Evolutionary conservation across 1,140 invertebrate species (phyloP).

Genomic region (Drosophila orena): DNA sequence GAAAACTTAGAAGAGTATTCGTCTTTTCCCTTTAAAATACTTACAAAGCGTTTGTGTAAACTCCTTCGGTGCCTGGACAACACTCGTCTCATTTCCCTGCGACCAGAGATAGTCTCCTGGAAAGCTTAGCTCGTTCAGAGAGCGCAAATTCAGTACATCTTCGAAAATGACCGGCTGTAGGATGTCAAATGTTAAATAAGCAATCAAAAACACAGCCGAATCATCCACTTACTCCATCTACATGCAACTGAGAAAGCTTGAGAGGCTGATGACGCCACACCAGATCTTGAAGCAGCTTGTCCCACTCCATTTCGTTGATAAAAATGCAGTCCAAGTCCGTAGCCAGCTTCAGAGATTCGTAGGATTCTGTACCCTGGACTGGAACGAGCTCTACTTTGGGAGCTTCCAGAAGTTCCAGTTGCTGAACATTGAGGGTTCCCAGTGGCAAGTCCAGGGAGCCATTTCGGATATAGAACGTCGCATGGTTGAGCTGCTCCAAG

Average conservation of each 20-base stretch:
- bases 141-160: constrained; percentile 60
- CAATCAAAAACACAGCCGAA: neutral
- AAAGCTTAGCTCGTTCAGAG: constrained; percentile 85
- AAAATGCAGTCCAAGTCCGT: constrained; percentile 58
- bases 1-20: too few species aligned
- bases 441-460: constrained; percentile 45
- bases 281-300: constrained; percentile 77
- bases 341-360: constrained; percentile 28
- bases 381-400: neutral
- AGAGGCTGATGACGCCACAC: constrained; percentile 80
- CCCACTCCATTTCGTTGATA: constrained; percentile 82
- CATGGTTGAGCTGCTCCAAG: constrained; percentile 62
- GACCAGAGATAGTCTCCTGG: constrained; percentile 85
- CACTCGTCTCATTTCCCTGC: constrained; percentile 59
- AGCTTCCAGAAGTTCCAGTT: constrained; percentile 45
- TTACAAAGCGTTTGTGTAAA: constrained; percentile 73
- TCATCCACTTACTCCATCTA: constrained; percentile 85
- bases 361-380: constrained; percentile 10
- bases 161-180: constrained; percentile 78
- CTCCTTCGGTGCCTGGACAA: constrained; percentile 80
- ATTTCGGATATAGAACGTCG: constrained; percentile 65
- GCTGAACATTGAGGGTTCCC: constrained; percentile 57
- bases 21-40: neutral
- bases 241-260: constrained; percentile 75
- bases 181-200: neutral